Evolutionary conservation across 2,888 invertebrate species (phyloP), one percentile per base, ranked within the genome.

Genomic region (Tortrix viridana): DNA sequence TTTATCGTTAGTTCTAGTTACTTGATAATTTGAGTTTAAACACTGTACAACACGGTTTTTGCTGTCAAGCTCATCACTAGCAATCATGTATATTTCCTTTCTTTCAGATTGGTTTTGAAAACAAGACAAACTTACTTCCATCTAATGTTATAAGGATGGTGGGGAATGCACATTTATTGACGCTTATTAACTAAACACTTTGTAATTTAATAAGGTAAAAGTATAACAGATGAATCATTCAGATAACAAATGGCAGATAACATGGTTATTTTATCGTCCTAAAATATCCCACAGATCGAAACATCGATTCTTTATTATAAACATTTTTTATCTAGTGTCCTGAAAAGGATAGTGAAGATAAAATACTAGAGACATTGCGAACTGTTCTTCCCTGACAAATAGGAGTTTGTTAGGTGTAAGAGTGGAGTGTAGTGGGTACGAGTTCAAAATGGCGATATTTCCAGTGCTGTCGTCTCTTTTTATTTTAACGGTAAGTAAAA

Each of bases 321-420:
- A 55, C 46, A 47, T 20, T 55, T 44, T n/a, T 61, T 56, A 61
- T 66, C 60, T 56, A 19, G 61, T 62, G 66, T 67, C 53, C 47
- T 61, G 56, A n/a, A 41, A 53, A 65, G 59, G 65, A 69, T 69
- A 65, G 67, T 74, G 71, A 71, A 70, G 62, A 63, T 63, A 73
- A 71, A 70, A 72, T 67, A 68, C 72, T 70, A 69, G 68, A 55
- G 65, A 70, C 65, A 67, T 58, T 65, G 68, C 74, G 75, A 81
- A 77, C 75, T 71, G 68, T 79, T 85, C 88, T 88, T 88, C 80
- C 66, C 82, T 79, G 84, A 80, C 84, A 86, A 89, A 81, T 74
- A 70, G 47, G 65, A 61, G 65, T 88, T 90, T 86, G 86, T 81
- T 76, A 72, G 72, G 84, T 83, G 65, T 77, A 87, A 85, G 86